Evolutionary conservation across 2,888 invertebrate genomes (phyloP).

Genomic region (Agrotis clavis): DNA sequence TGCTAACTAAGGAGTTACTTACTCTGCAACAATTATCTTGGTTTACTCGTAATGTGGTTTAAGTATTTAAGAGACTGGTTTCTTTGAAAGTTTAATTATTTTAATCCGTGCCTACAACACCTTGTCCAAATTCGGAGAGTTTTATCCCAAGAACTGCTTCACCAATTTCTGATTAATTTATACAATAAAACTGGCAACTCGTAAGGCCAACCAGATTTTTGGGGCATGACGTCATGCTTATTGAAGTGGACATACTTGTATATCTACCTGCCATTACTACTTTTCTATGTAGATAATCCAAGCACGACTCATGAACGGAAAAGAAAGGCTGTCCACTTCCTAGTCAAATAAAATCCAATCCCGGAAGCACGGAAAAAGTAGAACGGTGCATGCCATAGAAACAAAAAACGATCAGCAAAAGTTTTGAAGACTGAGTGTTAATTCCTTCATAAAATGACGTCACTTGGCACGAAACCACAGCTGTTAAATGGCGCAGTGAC

Average conservation of each 20-base stretch:
- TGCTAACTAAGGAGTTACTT: constrained; percentile 22
- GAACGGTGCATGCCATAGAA: constrained; percentile 20
- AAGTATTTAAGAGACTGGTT: background rate
- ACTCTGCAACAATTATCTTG: constrained; percentile 23
- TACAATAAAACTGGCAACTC: constrained; percentile 17
- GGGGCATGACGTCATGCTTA: constrained; percentile 40
- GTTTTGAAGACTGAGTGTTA: constrained; percentile 48
- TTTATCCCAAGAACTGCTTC: constrained; percentile 15
- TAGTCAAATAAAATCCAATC: constrained; percentile 17
- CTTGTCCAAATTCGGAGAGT: constrained; percentile 10
- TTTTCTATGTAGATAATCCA: constrained; percentile 11
- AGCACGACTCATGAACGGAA: constrained; percentile 21
- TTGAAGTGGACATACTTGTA: background rate
- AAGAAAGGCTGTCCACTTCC: constrained; percentile 23
- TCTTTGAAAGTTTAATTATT: background rate
- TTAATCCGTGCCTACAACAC: background rate
- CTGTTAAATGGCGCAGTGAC: constrained; percentile 73
- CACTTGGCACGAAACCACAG: constrained; percentile 80
- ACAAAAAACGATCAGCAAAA: constrained; percentile 38
- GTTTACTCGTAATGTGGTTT: background rate
- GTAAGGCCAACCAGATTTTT: constrained; percentile 41
- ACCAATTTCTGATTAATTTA: constrained; percentile 30
- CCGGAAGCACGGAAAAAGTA: constrained; percentile 28
- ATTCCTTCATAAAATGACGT: constrained; percentile 79
- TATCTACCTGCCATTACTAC: constrained; percentile 6